These are phyloP conservation scores for Poecilia gillii DNA, from an alignment of 2,797 vertebrate genomes.

Conservation along the genomic window DNA sequence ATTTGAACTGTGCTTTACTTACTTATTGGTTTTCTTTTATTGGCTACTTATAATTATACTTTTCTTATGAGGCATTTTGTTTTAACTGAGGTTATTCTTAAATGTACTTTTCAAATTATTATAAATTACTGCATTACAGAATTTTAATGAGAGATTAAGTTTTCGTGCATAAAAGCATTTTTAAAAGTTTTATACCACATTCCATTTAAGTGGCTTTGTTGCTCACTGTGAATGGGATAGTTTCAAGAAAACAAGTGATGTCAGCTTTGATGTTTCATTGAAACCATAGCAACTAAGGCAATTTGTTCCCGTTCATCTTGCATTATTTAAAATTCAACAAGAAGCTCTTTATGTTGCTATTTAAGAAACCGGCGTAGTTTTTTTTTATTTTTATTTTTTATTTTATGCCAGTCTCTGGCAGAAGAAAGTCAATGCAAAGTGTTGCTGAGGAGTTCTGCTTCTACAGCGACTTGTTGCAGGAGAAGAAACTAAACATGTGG, in stretches of 20 bases:
- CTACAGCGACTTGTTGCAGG: conserved; percentile 48
- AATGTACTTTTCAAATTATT: neutral
- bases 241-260: conserved; percentile 18
- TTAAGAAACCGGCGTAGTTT: conserved; percentile 53
- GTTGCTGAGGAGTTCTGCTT: conserved; percentile 43
- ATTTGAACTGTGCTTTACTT: neutral
- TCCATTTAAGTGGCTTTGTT: conserved; percentile 3
- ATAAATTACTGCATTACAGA: neutral
- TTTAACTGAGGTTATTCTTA: neutral
- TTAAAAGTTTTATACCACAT: neutral
- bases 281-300: conserved; percentile 59
- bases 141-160: neutral
- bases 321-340: conserved; percentile 58
- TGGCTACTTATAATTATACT: neutral
- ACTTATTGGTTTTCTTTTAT: neutral
- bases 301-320: conserved; percentile 51
- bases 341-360: conserved; percentile 51
- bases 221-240: conserved; percentile 1
- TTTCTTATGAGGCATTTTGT: neutral
- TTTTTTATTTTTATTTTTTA: neutral
- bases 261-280: neutral
- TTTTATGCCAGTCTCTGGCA: conserved; percentile 12
- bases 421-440: conserved; percentile 34
- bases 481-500: conserved; percentile 66
- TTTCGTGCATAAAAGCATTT: neutral